Conservation (phyloP, 2,797 vertebrate genomes). For the Anableps anableps region DNA sequence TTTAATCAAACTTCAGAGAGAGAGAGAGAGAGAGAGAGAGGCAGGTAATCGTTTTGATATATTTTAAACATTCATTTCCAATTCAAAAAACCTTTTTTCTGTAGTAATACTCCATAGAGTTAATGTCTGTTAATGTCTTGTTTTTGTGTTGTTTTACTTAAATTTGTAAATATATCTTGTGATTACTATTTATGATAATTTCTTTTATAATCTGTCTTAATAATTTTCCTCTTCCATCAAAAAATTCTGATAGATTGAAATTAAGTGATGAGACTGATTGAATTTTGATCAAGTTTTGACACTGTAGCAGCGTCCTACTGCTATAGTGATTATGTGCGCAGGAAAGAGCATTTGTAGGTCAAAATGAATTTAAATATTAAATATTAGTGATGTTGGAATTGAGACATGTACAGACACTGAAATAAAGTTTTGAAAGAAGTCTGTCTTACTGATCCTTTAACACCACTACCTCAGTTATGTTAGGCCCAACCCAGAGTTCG, state of each 20-base stretch:
- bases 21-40: background rate
- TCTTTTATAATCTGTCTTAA: no score
- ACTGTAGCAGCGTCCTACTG: no score
- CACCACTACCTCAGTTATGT: background rate
- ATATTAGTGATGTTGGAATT: constrained; percentile 26
- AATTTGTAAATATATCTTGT: background rate
- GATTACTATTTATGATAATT: no score
- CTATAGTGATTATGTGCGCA: background rate
- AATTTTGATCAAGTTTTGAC: no score
- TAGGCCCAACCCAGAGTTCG: background rate
- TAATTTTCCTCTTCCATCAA: background rate
- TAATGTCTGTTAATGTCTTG: background rate
- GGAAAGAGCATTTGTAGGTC: background rate
- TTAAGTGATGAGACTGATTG: background rate
- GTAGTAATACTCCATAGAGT: background rate
- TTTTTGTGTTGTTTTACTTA: background rate
- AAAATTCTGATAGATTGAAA: no score
- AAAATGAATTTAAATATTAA: background rate
- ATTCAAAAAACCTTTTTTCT: background rate
- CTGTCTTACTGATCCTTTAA: background rate
- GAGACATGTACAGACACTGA: constrained; percentile 26
- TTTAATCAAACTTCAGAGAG: background rate
- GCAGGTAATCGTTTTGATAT: background rate
- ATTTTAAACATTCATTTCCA: background rate
- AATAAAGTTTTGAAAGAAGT: constrained; percentile 34